Evolutionary conservation across 1,140 invertebrate species (phyloP).

Genomic region (Geopemphigus sp.): DNA sequence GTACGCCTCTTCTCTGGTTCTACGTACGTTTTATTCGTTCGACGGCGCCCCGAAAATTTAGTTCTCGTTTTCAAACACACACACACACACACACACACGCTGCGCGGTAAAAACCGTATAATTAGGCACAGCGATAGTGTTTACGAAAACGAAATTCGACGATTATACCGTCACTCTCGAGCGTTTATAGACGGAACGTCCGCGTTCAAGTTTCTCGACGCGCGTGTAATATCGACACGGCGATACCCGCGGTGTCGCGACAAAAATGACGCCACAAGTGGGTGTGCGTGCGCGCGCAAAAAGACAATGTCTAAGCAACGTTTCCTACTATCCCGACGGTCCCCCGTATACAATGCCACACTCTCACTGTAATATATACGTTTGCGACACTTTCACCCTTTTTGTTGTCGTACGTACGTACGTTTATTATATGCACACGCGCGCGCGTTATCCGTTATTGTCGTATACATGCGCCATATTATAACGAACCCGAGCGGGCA

Average conservation of each 20-base stretch:
- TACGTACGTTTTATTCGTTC: too few relatives aligned
- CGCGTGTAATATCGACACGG: background rate
- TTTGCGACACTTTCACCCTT: slow-evolving; percentile 48
- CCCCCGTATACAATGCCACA: background rate
- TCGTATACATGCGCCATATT: background rate
- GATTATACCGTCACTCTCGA: too few relatives aligned
- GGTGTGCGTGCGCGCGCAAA: background rate
- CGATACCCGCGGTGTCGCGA: too few relatives aligned
- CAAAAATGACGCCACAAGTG: slow-evolving; percentile 12
- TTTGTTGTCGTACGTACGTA: slow-evolving; percentile 14
- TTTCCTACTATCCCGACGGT: background rate
- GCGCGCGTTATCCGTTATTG: slow-evolving; percentile 21
- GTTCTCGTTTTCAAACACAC: too few relatives aligned
- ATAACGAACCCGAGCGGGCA: background rate
- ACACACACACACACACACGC: too few relatives aligned
- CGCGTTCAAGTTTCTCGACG: background rate
- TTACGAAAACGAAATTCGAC: too few relatives aligned
- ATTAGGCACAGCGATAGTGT: too few relatives aligned
- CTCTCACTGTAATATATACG: slow-evolving; percentile 22
- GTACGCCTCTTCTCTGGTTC: too few relatives aligned
- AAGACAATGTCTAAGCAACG: background rate
- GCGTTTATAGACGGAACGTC: background rate
- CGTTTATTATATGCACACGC: background rate
- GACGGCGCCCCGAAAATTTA: too few relatives aligned
- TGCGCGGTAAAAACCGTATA: background rate